phyloP scores from a whole-genome alignment of 2,113 vertebrate genomes.

The Illadopsis cleaveri region DNA sequence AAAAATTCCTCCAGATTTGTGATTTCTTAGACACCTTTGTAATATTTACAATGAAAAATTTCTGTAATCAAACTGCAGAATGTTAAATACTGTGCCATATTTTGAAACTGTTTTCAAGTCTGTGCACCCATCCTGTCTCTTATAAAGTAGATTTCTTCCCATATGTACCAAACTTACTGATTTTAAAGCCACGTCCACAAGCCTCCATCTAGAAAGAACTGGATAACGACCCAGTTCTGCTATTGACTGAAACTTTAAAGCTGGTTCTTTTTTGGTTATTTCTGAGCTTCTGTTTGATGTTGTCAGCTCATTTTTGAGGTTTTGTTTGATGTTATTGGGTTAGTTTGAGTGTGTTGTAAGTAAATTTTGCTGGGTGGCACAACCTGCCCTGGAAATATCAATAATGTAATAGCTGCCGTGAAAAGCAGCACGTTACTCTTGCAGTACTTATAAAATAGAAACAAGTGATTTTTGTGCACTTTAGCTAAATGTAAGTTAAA shows the following conservation, averaged over 20 bases:
- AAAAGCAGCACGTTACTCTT: neutral
- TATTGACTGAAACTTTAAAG: constrained; percentile 6
- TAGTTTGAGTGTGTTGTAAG: neutral
- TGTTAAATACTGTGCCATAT: neutral
- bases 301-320: neutral
- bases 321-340: constrained; percentile 16
- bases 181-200: neutral
- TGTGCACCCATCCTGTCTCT: neutral
- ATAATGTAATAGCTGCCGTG: neutral
- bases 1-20: neutral
- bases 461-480: neutral
- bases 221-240: neutral
- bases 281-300: constrained; percentile 14
- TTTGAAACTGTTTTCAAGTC: neutral
- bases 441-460: neutral
- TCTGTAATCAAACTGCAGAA: neutral
- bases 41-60: neutral
- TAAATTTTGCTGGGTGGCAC: neutral
- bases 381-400: constrained; percentile 50
- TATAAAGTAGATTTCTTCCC: neutral
- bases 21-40: neutral
- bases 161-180: neutral
- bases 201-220: neutral
- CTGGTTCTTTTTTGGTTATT: neutral
- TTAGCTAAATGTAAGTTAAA: neutral